Percentiles rank a stretch among this genome's conserved stretches.
Conservation (phyloP, 2,113 vertebrate species). For the Brachypodius melanocephalos region DNA sequence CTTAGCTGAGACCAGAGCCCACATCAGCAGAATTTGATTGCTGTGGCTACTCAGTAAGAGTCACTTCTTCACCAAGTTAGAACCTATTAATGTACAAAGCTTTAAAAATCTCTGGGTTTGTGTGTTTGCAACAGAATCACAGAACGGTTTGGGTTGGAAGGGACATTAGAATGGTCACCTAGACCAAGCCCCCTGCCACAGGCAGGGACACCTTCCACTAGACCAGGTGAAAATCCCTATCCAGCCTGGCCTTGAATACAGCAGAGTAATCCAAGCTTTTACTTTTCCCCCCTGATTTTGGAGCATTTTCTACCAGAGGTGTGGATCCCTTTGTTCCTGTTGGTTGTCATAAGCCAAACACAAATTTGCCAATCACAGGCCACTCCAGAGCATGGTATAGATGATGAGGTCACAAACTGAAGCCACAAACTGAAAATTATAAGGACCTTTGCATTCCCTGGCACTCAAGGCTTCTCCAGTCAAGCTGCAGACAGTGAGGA, state of each 20-base stretch:
- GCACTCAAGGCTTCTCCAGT: neutral
- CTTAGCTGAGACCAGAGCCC: neutral
- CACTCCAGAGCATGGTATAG: neutral
- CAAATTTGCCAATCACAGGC: neutral
- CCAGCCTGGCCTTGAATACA: neutral
- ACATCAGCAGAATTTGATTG: neutral
- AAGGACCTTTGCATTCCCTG: neutral
- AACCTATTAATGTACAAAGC: neutral
- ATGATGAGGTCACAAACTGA: neutral
- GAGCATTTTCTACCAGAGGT: neutral
- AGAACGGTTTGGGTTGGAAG: neutral
- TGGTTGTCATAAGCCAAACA: neutral
- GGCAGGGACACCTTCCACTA: neutral
- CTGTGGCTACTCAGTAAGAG: neutral
- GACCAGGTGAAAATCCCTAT: neutral
- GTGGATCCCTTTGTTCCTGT: neutral
- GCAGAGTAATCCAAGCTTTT: neutral
- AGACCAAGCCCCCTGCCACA: neutral
- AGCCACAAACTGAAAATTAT: neutral
- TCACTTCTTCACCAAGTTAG: neutral
- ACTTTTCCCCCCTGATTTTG: neutral
- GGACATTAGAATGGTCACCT: neutral
- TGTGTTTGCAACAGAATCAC: neutral
- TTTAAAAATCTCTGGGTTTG: neutral
- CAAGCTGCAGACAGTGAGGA: neutral